These are phyloP conservation scores for Magallana ariakensis DNA, from an alignment of 1,140 invertebrate species.

Conservation along the genomic window DNA sequence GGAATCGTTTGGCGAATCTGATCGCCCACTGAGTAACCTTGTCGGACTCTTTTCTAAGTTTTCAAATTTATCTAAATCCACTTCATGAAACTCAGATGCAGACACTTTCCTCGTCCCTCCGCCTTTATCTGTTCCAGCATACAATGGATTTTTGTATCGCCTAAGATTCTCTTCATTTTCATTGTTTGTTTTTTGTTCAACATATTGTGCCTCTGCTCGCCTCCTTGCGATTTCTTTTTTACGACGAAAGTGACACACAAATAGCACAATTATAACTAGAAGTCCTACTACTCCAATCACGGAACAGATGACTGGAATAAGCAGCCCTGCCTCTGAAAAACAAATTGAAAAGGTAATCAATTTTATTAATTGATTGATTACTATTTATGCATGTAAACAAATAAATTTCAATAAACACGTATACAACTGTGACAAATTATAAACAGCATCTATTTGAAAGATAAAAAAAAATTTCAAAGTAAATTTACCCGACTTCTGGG, in stretches of 20 bases:
- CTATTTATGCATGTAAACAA: not conserved
- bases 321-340: constrained; percentile 72
- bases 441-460: too few species aligned
- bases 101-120: constrained; percentile 61
- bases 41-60: constrained; percentile 65
- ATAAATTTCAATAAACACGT: too few species aligned
- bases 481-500: constrained; percentile 48
- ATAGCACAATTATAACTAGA: constrained; percentile 74
- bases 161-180: constrained; percentile 93
- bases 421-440: too few species aligned
- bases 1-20: constrained; percentile 53
- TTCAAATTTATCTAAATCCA: constrained; percentile 67
- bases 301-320: constrained; percentile 81
- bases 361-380: not conserved
- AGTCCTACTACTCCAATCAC: constrained; percentile 80
- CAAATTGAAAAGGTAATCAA: constrained; percentile 23
- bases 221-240: constrained; percentile 50
- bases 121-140: constrained; percentile 58
- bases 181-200: constrained; percentile 85
- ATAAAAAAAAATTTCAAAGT: too few species aligned
- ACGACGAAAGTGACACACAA: constrained; percentile 74
- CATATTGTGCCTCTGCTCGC: constrained; percentile 50
- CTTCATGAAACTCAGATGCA: constrained; percentile 62
- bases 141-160: constrained; percentile 79
- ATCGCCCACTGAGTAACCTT: constrained; percentile 34